Conservation (phyloP, 2,797 vertebrate genomes). For the Astyanax mexicanus region DNA sequence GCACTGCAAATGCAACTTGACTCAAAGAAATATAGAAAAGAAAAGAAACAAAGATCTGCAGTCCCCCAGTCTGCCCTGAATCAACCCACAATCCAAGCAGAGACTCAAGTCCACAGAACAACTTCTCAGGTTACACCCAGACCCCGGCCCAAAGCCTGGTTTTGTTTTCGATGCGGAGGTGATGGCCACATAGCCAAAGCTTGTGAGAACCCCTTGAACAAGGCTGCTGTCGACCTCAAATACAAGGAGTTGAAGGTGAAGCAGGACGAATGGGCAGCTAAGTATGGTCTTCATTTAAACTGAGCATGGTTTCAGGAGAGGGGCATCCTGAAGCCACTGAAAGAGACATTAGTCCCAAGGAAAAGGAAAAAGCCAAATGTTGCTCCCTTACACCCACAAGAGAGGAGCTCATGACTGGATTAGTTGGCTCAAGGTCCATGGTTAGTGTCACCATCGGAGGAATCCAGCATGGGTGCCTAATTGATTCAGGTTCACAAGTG, state of each 20-base stretch:
- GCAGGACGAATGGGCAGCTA: slow-evolving; percentile 40
- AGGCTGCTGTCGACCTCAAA: slow-evolving; percentile 30
- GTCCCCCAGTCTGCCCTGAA: too few species aligned
- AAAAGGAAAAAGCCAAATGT: background rate
- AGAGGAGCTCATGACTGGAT: background rate
- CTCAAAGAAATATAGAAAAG: slow-evolving; percentile 14
- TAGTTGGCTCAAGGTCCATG: slow-evolving; percentile 8
- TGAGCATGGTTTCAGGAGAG: slow-evolving; percentile 3
- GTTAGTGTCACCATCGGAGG: slow-evolving; percentile 7
- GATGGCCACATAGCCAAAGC: slow-evolving; percentile 41
- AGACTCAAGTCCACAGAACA: slow-evolving; percentile 5
- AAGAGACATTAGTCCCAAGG: background rate
- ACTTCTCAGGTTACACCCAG: too few species aligned
- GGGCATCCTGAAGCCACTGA: slow-evolving; percentile 13
- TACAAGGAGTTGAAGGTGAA: slow-evolving; percentile 28
- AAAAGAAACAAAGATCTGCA: background rate
- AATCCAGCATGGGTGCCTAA: background rate
- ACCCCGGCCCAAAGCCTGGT: slow-evolving; percentile 34
- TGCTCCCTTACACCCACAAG: too few species aligned
- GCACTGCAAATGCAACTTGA: slow-evolving; percentile 46
- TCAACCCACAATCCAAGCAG: background rate
- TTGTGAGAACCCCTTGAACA: slow-evolving; percentile 28
- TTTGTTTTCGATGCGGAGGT: slow-evolving; percentile 37
- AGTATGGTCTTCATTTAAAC: slow-evolving; percentile 31
- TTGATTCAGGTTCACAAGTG: slow-evolving; percentile 50